Evolutionary conservation across 2,797 vertebrate genomes (phyloP).

Genomic region (Halcyon leucocephala): DNA sequence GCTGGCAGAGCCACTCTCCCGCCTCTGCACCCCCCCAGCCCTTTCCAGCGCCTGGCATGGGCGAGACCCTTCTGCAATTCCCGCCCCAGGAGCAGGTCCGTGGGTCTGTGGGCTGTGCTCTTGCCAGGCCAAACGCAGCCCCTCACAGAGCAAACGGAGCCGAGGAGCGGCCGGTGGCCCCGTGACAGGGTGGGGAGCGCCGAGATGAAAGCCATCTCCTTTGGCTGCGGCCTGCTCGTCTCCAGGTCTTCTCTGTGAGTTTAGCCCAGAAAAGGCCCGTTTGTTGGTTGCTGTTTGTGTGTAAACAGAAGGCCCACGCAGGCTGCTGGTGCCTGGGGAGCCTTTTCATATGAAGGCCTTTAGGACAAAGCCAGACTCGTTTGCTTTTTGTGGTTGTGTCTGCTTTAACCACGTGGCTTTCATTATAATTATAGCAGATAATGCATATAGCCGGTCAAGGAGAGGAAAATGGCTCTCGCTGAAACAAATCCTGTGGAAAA

Average conservation of each 20-base stretch:
- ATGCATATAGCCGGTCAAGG: neutral
- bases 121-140: neutral
- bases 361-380: neutral
- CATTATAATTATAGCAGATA: neutral
- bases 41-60: neutral
- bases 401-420: neutral
- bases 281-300: neutral
- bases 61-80: neutral
- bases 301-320: neutral
- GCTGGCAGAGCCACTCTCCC: neutral
- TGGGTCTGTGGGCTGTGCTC: neutral
- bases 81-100: rapidly evolving
- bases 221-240: neutral
- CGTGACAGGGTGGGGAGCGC: neutral
- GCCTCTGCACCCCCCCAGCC: neutral
- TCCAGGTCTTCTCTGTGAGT: neutral
- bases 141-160: rapidly evolving
- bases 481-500: neutral
- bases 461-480: neutral
- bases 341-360: neutral
- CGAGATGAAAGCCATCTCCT: neutral
- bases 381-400: neutral
- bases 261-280: neutral
- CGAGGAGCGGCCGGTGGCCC: rapidly evolving
- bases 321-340: neutral